These are phyloP conservation scores for Remorina albescens DNA, from an alignment of 2,797 vertebrate species.

Conservation along the genomic window DNA sequence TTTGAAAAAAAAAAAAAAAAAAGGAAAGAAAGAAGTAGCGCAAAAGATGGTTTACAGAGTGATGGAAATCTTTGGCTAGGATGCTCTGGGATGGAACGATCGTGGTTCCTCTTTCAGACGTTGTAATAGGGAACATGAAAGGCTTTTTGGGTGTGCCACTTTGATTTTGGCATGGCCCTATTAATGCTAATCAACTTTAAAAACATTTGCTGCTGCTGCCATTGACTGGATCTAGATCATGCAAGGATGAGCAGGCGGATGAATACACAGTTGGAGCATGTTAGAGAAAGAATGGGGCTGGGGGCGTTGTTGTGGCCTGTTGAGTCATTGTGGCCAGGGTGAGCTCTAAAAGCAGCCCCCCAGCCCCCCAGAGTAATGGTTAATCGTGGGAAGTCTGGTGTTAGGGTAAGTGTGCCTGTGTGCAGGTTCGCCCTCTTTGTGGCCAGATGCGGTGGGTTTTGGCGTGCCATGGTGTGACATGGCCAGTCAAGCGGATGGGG, in stretches of 20 bases:
- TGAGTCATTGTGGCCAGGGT: slow-evolving; percentile 79
- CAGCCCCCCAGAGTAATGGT: slow-evolving; percentile 78
- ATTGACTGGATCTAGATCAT: slow-evolving; percentile 73
- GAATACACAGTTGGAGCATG: slow-evolving; percentile 67
- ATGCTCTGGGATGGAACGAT: neutral
- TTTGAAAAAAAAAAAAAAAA: neutral
- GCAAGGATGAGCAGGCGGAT: slow-evolving; percentile 70
- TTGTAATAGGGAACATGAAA: slow-evolving; percentile 18
- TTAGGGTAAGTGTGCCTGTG: slow-evolving; percentile 76
- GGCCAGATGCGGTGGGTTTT: slow-evolving; percentile 71
- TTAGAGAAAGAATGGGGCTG: slow-evolving; percentile 70
- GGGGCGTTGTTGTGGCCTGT: slow-evolving; percentile 70
- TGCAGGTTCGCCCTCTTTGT: slow-evolving; percentile 55
- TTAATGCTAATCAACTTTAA: slow-evolving; percentile 21
- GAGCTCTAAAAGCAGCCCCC: slow-evolving; percentile 76
- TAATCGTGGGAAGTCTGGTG: slow-evolving; percentile 79
- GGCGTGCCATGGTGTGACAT: slow-evolving; percentile 73
- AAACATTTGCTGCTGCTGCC: neutral
- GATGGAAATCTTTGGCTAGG: slow-evolving; percentile 5
- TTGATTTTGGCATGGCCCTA: slow-evolving; percentile 29
- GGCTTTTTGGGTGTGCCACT: neutral
- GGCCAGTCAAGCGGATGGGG: slow-evolving; percentile 77
- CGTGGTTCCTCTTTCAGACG: neutral
- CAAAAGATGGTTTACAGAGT: neutral
- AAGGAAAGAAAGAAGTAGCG: neutral